Conservation (phyloP, 2,113 vertebrate species). For the Motacilla alba region DNA sequence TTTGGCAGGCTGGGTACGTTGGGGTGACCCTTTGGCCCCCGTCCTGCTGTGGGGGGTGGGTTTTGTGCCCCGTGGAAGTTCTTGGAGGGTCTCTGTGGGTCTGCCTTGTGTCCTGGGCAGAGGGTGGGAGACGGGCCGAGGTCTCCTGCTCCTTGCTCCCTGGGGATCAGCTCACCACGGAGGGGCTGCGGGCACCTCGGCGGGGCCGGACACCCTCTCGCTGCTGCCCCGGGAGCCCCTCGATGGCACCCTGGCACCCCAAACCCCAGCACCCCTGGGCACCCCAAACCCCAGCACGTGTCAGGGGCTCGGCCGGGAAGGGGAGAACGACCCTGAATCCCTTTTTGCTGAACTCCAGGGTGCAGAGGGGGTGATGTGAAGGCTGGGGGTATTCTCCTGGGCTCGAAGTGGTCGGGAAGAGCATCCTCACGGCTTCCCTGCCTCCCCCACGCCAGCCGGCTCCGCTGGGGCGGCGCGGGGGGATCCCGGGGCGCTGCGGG, state of each 20-base stretch:
- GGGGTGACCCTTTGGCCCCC: not conserved
- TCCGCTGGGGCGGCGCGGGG: not conserved
- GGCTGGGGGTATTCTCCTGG: not conserved
- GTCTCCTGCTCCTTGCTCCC: not conserved
- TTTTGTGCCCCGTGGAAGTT: not conserved
- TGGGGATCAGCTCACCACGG: fast-evolving
- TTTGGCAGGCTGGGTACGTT: not conserved
- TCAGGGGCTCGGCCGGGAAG: fast-evolving
- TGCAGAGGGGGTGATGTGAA: fast-evolving
- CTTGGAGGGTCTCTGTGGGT: fast-evolving
- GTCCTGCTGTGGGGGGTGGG: fast-evolving
- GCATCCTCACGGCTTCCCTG: fast-evolving
- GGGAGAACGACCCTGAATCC: not conserved
- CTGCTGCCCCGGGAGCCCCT: not conserved
- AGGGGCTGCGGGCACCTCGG: not conserved
- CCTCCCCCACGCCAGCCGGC: not conserved
- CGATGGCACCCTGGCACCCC: not conserved
- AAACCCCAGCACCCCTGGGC: not conserved
- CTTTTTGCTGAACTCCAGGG: not conserved
- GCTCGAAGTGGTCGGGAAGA: fast-evolving
- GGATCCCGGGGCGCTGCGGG: not conserved
- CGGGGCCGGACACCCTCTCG: fast-evolving
- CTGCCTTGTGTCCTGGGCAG: fast-evolving
- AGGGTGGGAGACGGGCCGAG: fast-evolving
- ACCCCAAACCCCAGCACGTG: fast-evolving